Evolutionary conservation across 2,113 vertebrate genomes (phyloP).

Genomic region (Candoia aspera): DNA sequence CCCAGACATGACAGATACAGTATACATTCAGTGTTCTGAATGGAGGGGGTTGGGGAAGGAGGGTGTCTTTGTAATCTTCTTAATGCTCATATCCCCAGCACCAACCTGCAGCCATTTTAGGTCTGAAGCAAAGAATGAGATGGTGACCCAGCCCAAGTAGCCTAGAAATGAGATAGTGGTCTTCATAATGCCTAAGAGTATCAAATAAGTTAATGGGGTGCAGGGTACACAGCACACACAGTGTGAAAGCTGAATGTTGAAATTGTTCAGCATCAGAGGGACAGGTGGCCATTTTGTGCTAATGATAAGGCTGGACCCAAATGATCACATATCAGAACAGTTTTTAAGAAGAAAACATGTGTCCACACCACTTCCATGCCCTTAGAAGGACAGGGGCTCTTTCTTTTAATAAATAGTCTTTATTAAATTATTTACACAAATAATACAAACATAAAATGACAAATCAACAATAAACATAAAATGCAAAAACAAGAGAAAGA

Average conservation of each 20-base stretch:
- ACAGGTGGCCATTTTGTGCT: not conserved
- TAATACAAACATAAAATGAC: too few relatives aligned
- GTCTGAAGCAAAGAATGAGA: not conserved
- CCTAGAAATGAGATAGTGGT: too few relatives aligned
- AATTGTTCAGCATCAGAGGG: not conserved
- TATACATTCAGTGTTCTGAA: not conserved
- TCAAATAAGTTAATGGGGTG: not conserved
- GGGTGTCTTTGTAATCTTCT: not conserved
- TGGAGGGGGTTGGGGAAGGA: too few relatives aligned
- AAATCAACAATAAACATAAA: too few relatives aligned
- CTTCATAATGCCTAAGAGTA: not conserved
- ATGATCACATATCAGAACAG: slow-evolving; percentile 25
- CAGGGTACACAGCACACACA: not conserved
- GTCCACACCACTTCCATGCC: slow-evolving; percentile 18
- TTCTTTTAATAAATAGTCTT: too few relatives aligned
- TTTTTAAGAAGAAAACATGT: slow-evolving; percentile 20
- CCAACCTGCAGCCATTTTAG: not conserved
- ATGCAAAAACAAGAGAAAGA: too few relatives aligned
- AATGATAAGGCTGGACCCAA: not conserved
- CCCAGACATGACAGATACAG: not conserved
- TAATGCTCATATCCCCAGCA: not conserved
- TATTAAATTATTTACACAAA: too few relatives aligned
- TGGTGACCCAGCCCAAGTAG: not conserved
- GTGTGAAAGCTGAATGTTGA: not conserved
- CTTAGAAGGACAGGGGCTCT: slow-evolving; percentile 48